phyloP scores from a whole-genome alignment of 2,797 vertebrate species.

The Iguana delicatissima region DNA sequence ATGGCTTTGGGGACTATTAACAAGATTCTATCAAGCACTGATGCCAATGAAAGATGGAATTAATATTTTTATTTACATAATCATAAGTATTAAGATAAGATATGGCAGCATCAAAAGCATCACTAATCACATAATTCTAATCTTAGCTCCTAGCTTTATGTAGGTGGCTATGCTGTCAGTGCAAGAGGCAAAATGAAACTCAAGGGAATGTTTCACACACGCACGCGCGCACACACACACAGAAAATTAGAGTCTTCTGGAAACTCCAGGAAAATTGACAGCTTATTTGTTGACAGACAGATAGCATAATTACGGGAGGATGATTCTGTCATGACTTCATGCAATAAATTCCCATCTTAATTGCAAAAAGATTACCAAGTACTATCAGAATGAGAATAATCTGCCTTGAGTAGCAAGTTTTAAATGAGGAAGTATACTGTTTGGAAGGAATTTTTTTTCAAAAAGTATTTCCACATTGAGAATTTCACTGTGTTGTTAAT shows the following conservation, averaged over 20 bases:
- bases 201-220: slow-evolving; percentile 43
- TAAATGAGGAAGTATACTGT: slow-evolving; percentile 61
- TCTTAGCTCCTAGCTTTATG: slow-evolving; percentile 37
- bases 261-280: slow-evolving; percentile 35
- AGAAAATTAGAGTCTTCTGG: slow-evolving; percentile 49
- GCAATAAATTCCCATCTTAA: slow-evolving; percentile 71
- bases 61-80: slow-evolving; percentile 57
- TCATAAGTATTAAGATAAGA: slow-evolving; percentile 32
- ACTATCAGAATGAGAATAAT: slow-evolving; percentile 72
- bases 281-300: slow-evolving; percentile 54
- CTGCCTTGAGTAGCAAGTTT: slow-evolving; percentile 62
- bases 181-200: slow-evolving; percentile 12
- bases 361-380: slow-evolving; percentile 72
- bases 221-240: slow-evolving; percentile 25
- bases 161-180: slow-evolving; percentile 13
- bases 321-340: slow-evolving; percentile 54
- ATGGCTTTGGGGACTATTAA: slow-evolving; percentile 23
- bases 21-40: slow-evolving; percentile 5
- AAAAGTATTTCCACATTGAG: slow-evolving; percentile 61
- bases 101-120: slow-evolving; percentile 31
- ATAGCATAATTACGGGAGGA: slow-evolving; percentile 46
- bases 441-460: slow-evolving; percentile 37
- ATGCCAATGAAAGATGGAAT: slow-evolving; percentile 45
- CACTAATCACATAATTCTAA: slow-evolving; percentile 48
- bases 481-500: slow-evolving; percentile 63